Base-by-base conservation (phyloP, 1,140 invertebrate genomes). In the Zaprionus ornatus region DNA sequence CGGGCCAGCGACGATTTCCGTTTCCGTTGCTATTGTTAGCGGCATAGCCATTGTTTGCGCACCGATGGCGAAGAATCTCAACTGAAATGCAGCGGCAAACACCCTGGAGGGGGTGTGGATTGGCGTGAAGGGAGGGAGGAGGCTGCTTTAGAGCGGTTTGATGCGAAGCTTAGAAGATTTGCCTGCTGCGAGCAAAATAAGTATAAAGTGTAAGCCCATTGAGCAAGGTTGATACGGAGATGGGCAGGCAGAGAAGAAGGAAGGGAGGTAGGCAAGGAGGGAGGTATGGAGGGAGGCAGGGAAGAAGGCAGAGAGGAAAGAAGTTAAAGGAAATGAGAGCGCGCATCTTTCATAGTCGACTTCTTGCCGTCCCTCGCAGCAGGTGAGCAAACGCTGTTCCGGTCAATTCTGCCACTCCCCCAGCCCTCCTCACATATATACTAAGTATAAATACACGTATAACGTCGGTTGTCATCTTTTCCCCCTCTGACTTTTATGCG, bases 1-100 rank as follows among this genome's bases (percentile, higher is more conserved):
- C 59, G 52, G n/a, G 25, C 56, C 27, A 63, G 60, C 45, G 45
- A 23, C 52, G 66, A 74, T 63, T 74, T 74, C 66, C 59, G 73
- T 71, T 75, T 75, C 60, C 72, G 65, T 21, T 15, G 7, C 42
- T 45, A 23, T 66, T 42, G 29, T 10, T 25, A 15, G 15, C 13
- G 15, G 15, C 48, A 55, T 65, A 65, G 54, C 29, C 29, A 32
- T 32, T 32, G 40, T 45, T 54, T 68, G 45, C 45, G 19, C 45
- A 56, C 48, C 21, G 13, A 0, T 55, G 52, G 25, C 19, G 5
- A 17, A 55, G 21, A 23, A 55, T 21, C 52, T 6, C 50, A 27
- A 52, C 29, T 55, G 50, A 64, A 64, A 54, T 54, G 62, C 48
- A 54, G 19, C 61, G 17, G 29, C 29, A 54, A 37, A 29, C 29